A percentile compares a stretch with the other conserved stretches of the same genome.
Conservation (phyloP, 2,888 invertebrate species). For the Campopleginae sp. region DNA sequence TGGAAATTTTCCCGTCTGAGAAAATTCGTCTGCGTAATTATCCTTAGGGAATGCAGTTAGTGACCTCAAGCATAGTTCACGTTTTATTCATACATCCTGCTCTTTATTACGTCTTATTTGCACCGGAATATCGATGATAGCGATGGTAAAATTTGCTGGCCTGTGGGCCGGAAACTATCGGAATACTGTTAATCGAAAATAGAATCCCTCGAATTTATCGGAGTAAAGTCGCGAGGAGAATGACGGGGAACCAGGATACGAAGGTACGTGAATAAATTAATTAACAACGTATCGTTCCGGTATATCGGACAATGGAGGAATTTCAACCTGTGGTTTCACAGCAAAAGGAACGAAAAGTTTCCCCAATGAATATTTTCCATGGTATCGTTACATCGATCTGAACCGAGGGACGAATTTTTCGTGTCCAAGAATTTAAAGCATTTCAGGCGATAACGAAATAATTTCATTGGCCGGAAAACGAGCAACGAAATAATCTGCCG, state of each 20-base stretch:
- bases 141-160: slow-evolving; percentile 15
- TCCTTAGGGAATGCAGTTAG: slow-evolving; percentile 14
- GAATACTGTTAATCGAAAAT: slow-evolving; percentile 3
- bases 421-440: background rate
- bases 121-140: slow-evolving; percentile 66
- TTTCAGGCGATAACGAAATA: background rate
- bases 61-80: slow-evolving; percentile 59
- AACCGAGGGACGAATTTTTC: background rate
- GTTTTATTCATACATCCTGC: slow-evolving; percentile 66
- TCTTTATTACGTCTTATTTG: slow-evolving; percentile 20
- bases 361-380: slow-evolving; percentile 47
- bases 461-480: slow-evolving; percentile 8
- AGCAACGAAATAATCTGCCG: background rate
- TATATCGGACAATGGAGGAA: slow-evolving; percentile 53
- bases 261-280: slow-evolving; percentile 25
- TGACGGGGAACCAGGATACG: slow-evolving; percentile 66
- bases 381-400: background rate
- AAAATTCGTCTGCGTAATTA: slow-evolving; percentile 73
- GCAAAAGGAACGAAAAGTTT: background rate
- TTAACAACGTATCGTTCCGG: slow-evolving; percentile 16
- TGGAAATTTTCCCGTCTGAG: slow-evolving; percentile 75
- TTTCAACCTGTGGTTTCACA: slow-evolving; percentile 60
- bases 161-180: background rate
- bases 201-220: slow-evolving; percentile 17
- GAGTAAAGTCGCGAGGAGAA: slow-evolving; percentile 30